phyloP scores from a whole-genome alignment of 2,888 invertebrate genomes.

The Mesorhabditis sp. region DNA sequence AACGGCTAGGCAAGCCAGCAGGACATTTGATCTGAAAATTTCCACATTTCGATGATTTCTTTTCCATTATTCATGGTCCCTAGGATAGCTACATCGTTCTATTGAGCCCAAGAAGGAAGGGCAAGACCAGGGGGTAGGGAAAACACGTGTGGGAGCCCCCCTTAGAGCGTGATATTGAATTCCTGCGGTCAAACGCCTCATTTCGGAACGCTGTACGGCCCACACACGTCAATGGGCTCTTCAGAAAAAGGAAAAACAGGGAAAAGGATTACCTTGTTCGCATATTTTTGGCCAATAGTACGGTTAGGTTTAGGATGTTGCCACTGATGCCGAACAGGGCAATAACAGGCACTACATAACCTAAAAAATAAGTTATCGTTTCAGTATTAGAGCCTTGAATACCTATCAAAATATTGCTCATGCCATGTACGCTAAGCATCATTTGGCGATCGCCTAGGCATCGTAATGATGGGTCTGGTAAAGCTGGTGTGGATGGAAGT shows the following conservation, averaged over 20 bases:
- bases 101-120: not conserved
- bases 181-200: not conserved
- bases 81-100: not conserved
- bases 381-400: not conserved
- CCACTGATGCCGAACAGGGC: slow-evolving; percentile 50
- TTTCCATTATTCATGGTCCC: not conserved
- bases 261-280: slow-evolving; percentile 33
- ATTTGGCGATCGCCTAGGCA: slow-evolving; percentile 43
- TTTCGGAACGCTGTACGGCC: not conserved
- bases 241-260: not conserved
- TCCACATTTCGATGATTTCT: not conserved
- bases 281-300: slow-evolving; percentile 45
- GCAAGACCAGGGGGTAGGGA: not conserved
- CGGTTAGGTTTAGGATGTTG: slow-evolving; percentile 48
- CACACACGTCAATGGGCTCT: not conserved
- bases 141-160: slow-evolving; percentile 3
- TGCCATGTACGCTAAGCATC: slow-evolving; percentile 31
- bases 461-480: slow-evolving; percentile 16
- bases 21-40: slow-evolving; percentile 44
- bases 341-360: slow-evolving; percentile 36
- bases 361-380: slow-evolving; percentile 9
- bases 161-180: not conserved
- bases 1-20: slow-evolving; percentile 50
- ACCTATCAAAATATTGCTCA: slow-evolving; percentile 42
- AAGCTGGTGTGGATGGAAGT: not conserved